Conservation (phyloP, 2,113 vertebrate genomes). For the Taxidea taxus region DNA sequence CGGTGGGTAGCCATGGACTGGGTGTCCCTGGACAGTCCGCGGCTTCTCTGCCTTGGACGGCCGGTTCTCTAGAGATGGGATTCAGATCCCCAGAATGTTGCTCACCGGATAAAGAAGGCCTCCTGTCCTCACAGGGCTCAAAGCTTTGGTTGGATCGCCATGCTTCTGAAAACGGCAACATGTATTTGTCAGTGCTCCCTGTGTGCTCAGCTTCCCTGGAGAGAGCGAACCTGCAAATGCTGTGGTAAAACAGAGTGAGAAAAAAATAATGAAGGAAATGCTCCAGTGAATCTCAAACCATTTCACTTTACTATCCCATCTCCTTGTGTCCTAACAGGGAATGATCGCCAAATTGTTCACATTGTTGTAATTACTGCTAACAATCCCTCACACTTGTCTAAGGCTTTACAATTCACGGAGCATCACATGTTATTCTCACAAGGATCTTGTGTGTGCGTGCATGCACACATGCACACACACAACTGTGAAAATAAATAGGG, state of each 20-base stretch:
- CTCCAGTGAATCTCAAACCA: neutral
- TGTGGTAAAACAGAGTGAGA: neutral
- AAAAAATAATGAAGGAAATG: neutral
- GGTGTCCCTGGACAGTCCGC: neutral
- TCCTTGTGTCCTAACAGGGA: neutral
- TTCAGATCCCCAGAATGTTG: neutral
- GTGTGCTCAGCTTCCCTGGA: neutral
- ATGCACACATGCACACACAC: neutral
- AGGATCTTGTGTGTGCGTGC: neutral
- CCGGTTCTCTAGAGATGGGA: neutral
- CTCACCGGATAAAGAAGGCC: neutral
- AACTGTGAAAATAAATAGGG: neutral
- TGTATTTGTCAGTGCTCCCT: neutral
- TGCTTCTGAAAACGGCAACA: neutral
- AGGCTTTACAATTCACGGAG: neutral
- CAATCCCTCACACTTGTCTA: neutral
- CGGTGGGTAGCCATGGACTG: neutral
- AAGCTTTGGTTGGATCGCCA: neutral
- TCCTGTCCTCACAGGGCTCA: neutral
- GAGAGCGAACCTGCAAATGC: neutral
- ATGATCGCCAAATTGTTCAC: neutral
- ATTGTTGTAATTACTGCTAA: neutral
- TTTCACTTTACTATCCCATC: neutral
- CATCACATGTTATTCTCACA: neutral
- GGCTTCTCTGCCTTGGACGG: neutral